Conservation (phyloP, 2,888 invertebrate species). For the Orgyia antiqua region DNA sequence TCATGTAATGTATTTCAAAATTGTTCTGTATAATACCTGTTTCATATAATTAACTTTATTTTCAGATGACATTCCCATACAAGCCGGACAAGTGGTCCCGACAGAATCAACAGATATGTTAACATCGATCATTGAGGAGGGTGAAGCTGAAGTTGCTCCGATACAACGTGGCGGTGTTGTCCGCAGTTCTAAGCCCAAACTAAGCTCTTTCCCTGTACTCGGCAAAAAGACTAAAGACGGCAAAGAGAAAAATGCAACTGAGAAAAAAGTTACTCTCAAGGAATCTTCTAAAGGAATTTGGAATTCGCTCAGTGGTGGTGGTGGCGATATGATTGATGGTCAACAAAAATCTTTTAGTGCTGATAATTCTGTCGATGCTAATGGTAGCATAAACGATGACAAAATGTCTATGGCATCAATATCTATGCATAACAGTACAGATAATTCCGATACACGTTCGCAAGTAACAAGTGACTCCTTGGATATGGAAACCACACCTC, state of each 20-base stretch:
- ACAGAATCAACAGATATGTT: conserved; percentile 78
- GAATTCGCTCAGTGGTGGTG: conserved; percentile 63
- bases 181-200: conserved; percentile 80
- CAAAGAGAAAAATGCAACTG: conserved; percentile 63
- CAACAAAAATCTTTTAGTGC: conserved; percentile 56
- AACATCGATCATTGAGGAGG: conserved; percentile 84
- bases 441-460: conserved; percentile 68
- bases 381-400: conserved; percentile 69
- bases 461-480: conserved; percentile 71
- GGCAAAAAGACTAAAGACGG: conserved; percentile 80
- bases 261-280: conserved; percentile 67
- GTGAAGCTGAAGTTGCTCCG: conserved; percentile 70
- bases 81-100: conserved; percentile 81
- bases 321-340: conserved; percentile 68
- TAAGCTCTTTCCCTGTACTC: conserved; percentile 79
- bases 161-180: conserved; percentile 72
- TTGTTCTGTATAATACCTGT: too few species aligned
- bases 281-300: conserved; percentile 69
- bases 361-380: conserved; percentile 55
- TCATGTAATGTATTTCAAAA: too few species aligned
- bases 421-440: conserved; percentile 56
- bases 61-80: conserved; percentile 93
- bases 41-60: too few species aligned
- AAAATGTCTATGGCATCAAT: conserved; percentile 64
- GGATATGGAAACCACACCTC: conserved; percentile 69